These are phyloP conservation scores for Propithecus deckenii DNA, from an alignment of 2,797 vertebrate genomes.

Conservation along the genomic window DNA sequence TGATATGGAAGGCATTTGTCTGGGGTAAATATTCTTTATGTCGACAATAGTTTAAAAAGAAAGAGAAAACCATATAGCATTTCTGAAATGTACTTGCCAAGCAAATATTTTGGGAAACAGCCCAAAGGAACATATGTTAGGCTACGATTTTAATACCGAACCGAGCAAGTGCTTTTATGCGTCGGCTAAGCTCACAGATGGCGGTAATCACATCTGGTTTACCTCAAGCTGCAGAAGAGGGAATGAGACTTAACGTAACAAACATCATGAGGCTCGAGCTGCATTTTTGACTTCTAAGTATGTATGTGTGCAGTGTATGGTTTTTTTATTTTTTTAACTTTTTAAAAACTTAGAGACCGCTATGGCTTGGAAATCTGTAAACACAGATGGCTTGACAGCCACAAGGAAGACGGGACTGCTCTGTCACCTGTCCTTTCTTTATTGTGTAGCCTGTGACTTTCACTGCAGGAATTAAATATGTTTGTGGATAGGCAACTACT, in stretches of 20 bases:
- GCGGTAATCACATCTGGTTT: conserved; percentile 11
- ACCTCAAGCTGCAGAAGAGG: neutral
- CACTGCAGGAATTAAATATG: neutral
- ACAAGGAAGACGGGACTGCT: neutral
- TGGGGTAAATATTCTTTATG: conserved; percentile 84
- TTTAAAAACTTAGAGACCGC: neutral
- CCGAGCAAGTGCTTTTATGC: neutral
- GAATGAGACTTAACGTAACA: neutral
- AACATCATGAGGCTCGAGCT: neutral
- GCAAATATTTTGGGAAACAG: conserved; percentile 59
- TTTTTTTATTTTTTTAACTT: neutral
- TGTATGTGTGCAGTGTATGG: too few relatives aligned
- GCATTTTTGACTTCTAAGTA: neutral
- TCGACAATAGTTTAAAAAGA: neutral
- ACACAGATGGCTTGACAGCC: neutral
- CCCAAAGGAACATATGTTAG: neutral
- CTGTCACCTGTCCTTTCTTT: neutral
- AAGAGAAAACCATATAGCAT: conserved; percentile 44
- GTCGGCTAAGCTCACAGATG: neutral
- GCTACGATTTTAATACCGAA: neutral
- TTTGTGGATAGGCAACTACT: neutral
- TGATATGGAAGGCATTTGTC: conserved; percentile 87
- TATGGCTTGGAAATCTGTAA: neutral
- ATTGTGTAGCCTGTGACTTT: neutral
- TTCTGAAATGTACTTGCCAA: conserved; percentile 60